Conservation (phyloP, 2,888 invertebrate genomes). For the Dromius quadrimaculatus region DNA sequence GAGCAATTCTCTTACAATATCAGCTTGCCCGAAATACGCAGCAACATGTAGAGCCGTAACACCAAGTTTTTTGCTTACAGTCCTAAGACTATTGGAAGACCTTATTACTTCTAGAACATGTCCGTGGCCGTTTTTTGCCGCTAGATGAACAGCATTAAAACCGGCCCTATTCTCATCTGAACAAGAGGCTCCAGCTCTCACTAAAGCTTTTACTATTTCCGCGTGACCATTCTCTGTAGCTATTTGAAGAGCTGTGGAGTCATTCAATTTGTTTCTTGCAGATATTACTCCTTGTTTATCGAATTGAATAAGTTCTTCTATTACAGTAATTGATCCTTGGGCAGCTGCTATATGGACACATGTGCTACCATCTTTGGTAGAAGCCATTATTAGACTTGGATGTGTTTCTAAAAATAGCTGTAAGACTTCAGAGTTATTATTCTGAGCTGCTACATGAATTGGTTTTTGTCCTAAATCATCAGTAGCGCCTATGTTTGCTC, state of each 20-base stretch:
- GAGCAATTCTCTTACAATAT: conserved; percentile 94
- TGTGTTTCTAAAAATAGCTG: conserved; percentile 96
- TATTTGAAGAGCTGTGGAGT: conserved; percentile 96
- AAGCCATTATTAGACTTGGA: conserved; percentile 93
- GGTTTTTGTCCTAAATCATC: conserved; percentile 97
- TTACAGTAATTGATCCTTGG: conserved; percentile 96
- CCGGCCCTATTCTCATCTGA: conserved; percentile 97
- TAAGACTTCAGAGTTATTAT: conserved; percentile 98
- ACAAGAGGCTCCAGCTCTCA: conserved; percentile 95
- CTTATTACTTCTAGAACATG: conserved; percentile 93
- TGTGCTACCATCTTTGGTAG: conserved; percentile 98
- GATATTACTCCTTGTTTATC: conserved; percentile 96
- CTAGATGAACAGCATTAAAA: conserved; percentile 95
- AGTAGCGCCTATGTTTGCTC: conserved; percentile 95
- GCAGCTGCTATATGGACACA: conserved; percentile 99
- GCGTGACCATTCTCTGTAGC: conserved; percentile 99
- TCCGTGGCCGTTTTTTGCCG: conserved; percentile 95
- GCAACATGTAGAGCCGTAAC: conserved; percentile 98
- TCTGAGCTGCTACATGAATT: conserved; percentile 96
- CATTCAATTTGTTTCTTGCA: conserved; percentile 95
- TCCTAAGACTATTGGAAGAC: conserved; percentile 86
- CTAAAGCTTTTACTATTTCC: conserved; percentile 93
- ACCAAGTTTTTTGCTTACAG: conserved; percentile 95
- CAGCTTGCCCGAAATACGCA: conserved; percentile 96
- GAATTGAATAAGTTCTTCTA: conserved; percentile 99